phyloP scores from a whole-genome alignment of 2,888 invertebrate species.

The Drosophila borealis region DNA sequence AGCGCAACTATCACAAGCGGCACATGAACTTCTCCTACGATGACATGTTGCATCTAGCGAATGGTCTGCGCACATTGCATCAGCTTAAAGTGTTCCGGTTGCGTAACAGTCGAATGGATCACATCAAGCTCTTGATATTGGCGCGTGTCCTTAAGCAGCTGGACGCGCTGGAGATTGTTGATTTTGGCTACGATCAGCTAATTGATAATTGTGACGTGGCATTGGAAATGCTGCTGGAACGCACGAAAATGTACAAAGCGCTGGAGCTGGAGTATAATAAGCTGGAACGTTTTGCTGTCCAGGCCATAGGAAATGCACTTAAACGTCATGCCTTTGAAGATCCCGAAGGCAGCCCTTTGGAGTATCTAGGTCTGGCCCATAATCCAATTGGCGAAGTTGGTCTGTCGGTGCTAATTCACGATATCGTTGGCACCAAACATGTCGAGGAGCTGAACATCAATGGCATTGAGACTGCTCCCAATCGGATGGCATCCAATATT shows the following conservation, averaged over 20 bases:
- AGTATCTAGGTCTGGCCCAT: slow-evolving; percentile 72
- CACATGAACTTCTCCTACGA: slow-evolving; percentile 77
- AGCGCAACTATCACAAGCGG: slow-evolving; percentile 68
- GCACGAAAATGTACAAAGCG: slow-evolving; percentile 43
- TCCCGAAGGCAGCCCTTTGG: slow-evolving; percentile 41
- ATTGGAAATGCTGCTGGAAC: slow-evolving; percentile 62
- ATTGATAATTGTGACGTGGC: slow-evolving; percentile 68
- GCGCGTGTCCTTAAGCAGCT: slow-evolving; percentile 58
- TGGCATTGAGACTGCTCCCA: slow-evolving; percentile 38
- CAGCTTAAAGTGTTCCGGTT: slow-evolving; percentile 73
- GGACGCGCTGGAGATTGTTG: slow-evolving; percentile 64
- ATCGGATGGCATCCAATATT: slow-evolving; percentile 39
- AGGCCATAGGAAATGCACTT: slow-evolving; percentile 41
- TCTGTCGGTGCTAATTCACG: slow-evolving; percentile 36
- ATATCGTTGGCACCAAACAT: slow-evolving; percentile 56
- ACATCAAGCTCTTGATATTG: slow-evolving; percentile 66
- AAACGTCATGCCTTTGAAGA: slow-evolving; percentile 19
- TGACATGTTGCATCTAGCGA: slow-evolving; percentile 71
- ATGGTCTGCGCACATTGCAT: slow-evolving; percentile 57
- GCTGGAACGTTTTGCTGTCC: slow-evolving; percentile 44
- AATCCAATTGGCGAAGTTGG: slow-evolving; percentile 66
- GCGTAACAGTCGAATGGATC: slow-evolving; percentile 79
- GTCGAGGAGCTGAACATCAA: slow-evolving; percentile 64
- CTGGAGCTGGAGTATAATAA: slow-evolving; percentile 77
- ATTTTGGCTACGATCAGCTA: slow-evolving; percentile 77